Evolutionary conservation across 2,113 vertebrate species (phyloP).

Genomic region (Ptilonorhynchus violaceus): DNA sequence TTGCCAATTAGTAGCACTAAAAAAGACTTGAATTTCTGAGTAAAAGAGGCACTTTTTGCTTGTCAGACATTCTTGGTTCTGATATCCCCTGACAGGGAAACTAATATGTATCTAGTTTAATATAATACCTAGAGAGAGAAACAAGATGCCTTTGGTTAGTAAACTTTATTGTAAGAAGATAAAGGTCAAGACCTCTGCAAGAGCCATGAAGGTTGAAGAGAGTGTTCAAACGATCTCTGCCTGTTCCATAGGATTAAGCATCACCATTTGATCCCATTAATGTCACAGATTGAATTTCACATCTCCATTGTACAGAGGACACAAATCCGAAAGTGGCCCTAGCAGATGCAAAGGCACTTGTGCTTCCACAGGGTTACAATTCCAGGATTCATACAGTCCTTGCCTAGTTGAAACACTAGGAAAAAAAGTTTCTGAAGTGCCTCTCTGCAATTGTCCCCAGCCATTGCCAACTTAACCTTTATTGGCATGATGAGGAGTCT

Average conservation of each 20-base stretch:
- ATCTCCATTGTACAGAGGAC: not conserved
- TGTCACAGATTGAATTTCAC: not conserved
- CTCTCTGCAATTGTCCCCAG: not conserved
- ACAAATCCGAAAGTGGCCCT: not conserved
- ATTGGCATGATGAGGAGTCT: not conserved
- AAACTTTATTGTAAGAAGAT: not conserved
- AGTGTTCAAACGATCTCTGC: not conserved
- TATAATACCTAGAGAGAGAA: not conserved
- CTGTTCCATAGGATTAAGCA: not conserved
- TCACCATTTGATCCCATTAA: conserved; percentile 12
- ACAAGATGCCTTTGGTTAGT: not conserved
- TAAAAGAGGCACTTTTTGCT: not conserved
- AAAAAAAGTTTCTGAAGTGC: not conserved
- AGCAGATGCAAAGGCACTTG: not conserved
- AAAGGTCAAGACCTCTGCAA: conserved; percentile 6
- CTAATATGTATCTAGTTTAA: not conserved
- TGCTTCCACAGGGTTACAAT: not conserved
- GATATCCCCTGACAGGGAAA: not conserved
- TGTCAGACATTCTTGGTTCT: not conserved
- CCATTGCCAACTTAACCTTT: not conserved
- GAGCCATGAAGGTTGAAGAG: not conserved
- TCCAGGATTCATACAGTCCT: not conserved
- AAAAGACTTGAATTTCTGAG: not conserved
- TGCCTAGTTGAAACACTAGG: not conserved
- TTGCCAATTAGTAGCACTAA: not conserved